These are phyloP conservation scores for Panurus biarmicus DNA, from an alignment of 2,113 vertebrate species.

Conservation along the genomic window DNA sequence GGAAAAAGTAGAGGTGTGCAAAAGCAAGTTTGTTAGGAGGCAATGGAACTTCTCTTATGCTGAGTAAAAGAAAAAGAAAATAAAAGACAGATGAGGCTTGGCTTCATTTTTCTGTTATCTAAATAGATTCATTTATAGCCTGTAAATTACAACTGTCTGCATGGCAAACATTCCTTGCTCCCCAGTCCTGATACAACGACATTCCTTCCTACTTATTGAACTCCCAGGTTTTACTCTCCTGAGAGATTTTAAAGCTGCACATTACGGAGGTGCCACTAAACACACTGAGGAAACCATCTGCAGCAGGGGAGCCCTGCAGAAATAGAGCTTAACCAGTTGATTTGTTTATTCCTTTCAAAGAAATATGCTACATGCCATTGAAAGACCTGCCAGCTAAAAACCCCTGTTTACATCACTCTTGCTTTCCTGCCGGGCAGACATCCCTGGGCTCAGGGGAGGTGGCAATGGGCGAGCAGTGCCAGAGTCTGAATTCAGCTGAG, in stretches of 20 bases:
- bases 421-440: background rate
- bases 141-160: background rate
- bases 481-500: background rate
- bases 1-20: background rate
- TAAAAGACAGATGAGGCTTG: background rate
- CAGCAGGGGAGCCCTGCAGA: background rate
- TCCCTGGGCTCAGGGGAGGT: background rate
- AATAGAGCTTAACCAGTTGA: background rate
- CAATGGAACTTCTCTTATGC: background rate
- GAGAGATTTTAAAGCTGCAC: background rate
- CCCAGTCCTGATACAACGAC: background rate
- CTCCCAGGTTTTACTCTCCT: background rate
- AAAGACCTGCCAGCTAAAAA: background rate
- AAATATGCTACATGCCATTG: background rate
- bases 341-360: background rate
- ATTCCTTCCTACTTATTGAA: background rate
- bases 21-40: background rate
- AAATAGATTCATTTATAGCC: background rate
- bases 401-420: background rate
- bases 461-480: rapidly evolving
- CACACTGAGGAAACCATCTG: background rate
- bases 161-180: background rate
- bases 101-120: conserved; percentile 7
- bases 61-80: rapidly evolving
- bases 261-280: background rate